Evolutionary conservation across 2,797 vertebrate species (phyloP), one percentile per base, ranked within the genome.

Genomic region (Rhinophrynus dorsalis): DNA sequence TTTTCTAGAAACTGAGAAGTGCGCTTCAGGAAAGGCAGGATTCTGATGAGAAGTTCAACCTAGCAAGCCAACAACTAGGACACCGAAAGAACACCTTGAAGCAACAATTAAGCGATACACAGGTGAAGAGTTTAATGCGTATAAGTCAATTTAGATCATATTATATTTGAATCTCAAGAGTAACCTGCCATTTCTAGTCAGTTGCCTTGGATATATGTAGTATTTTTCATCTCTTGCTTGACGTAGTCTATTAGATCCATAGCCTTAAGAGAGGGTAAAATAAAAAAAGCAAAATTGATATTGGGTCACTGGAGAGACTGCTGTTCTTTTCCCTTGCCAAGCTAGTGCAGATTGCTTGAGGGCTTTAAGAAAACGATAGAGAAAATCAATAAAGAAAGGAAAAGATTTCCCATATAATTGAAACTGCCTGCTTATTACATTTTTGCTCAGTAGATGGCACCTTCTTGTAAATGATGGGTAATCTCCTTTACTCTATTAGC

Each of bases 391-490:
- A 82, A 74, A 76, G 61, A 40, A 79, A 51, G 2, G 54, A 78
- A 81, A 83, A 73, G 47, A 74, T 75, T 79, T 74, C 52, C 32
- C 55, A 42, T 71, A 1, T 78, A 76, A 80, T 79, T 79, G 65
- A 77, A 83, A 82, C 75, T 68, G 78, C 68, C 75, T 86, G 82
- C 84, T 84, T 77, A 80, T 86, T 82, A 71, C 75, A 58, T 66
- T 80, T 87, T 87, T 81, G 81, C 84, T 85, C 88, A 87, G 83
- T 80, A 84, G 85, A 83, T 89, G 83, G 85, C 86, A 86, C 83
- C 82, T 86, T 86, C 66, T 81, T 78, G 83, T 84, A 86, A 89
- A 88, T 83, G 80, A 88, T 86, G 60, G 77, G 24, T 73, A 33
- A 0, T 75, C 51, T 77, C 67, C 79, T 69, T 69, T 78, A 18